These are phyloP conservation scores for Phania funesta DNA, from an alignment of 2,888 invertebrate genomes.

Conservation along the genomic window DNA sequence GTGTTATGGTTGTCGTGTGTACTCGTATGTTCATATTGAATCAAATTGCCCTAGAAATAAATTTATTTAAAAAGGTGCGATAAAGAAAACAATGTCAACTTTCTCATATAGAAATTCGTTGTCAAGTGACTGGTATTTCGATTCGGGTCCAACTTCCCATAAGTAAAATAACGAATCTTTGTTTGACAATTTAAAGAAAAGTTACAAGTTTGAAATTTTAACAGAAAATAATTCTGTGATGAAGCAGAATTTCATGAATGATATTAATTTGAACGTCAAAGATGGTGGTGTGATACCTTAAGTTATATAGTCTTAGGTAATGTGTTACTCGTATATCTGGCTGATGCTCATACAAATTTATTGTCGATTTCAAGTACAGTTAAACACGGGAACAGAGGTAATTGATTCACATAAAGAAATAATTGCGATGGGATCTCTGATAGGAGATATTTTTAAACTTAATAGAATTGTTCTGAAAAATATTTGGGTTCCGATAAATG, in stretches of 20 bases:
- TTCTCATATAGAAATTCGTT: neutral
- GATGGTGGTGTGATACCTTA: neutral
- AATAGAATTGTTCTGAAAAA: neutral
- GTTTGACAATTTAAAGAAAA: neutral
- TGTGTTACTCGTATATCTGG: neutral
- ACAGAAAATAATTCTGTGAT: neutral
- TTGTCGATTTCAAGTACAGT: slow-evolving; percentile 1
- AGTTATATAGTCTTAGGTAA: neutral
- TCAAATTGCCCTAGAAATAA: no score
- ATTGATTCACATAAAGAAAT: neutral
- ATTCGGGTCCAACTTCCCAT: slow-evolving; percentile 1
- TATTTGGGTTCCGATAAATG: neutral
- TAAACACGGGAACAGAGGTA: neutral
- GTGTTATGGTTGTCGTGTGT: no score
- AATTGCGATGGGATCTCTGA: neutral
- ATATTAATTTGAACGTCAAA: neutral
- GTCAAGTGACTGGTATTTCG: slow-evolving; percentile 18
- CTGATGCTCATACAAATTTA: neutral
- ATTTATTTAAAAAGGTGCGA: neutral
- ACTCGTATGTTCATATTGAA: slow-evolving; percentile 8
- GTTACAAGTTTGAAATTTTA: neutral
- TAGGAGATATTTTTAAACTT: neutral
- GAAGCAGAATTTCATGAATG: neutral
- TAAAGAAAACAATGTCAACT: slow-evolving; percentile 6
- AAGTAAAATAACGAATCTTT: slow-evolving; percentile 1